Evolutionary conservation across 2,888 invertebrate species (phyloP), one percentile per base, ranked within the genome.

Genomic region (Helicoverpa assulta): DNA sequence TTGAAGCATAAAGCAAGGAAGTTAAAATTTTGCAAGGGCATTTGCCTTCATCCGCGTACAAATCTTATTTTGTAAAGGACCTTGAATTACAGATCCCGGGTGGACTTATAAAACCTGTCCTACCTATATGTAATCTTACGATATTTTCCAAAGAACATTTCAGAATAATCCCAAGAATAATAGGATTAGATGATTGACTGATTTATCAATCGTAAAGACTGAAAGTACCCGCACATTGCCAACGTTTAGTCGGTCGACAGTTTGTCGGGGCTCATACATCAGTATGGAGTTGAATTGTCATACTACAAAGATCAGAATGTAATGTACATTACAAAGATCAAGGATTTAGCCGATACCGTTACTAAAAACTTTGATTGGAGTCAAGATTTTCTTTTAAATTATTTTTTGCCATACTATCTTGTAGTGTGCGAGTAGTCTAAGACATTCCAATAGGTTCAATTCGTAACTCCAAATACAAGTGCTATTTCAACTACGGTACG

Each of bases 151-250:
- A 47, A 47, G 47, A 16, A 47, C n/a, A 47, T 47, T 47, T n/a
- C 47, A 47, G 47, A 47, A n/a, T n/a, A 47, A 47, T 47, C n/a
- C 47, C n/a, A 47, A 47, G 47, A n/a, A n/a, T 47, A 47, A 47
- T 47, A 47, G 7, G 47, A 47, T 47, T 47, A 47, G 6, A 47
- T n/a, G 47, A 47, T 47, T 47, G 47, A 47, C n/a, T 47, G 47
- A 47, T 47, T 47, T 16, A 47, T 47, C 47, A 47, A 47, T 47
- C 16, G 16, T n/a, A 47, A n/a, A 47, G 16, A 47, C 47, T 47
- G 16, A 47, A 7, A n/a, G 26, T 26, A 26, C 2, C 26, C 26
- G 4, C 26, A 26, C 26, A 26, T 4, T 26, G 26, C 26, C 2
- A 26, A 26, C 26, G 2, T 26, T 1, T 26, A 26, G 26, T 26